Evolutionary conservation across 2,797 vertebrate species (phyloP).

Genomic region (Scarus forsteni): DNA sequence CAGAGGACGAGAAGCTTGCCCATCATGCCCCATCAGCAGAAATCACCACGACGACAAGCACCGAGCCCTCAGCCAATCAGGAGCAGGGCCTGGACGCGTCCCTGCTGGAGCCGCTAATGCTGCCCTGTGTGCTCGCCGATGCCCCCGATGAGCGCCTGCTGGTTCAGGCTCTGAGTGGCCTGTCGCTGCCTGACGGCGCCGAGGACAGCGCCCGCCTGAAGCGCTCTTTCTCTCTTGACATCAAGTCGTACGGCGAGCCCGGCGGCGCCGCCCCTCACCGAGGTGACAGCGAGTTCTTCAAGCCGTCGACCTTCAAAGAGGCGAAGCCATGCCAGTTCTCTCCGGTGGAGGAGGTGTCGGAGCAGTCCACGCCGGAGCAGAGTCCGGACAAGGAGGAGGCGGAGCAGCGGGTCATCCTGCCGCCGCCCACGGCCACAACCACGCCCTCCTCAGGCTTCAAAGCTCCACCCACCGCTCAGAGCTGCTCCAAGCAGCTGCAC

Average conservation of each 20-base stretch:
- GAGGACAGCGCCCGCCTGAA: slow-evolving; percentile 91
- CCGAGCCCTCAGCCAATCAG: not conserved
- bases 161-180: slow-evolving; percentile 84
- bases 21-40: slow-evolving; percentile 75
- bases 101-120: slow-evolving; percentile 63
- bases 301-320: slow-evolving; percentile 84
- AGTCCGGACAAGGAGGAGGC: slow-evolving; percentile 90
- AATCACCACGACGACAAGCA: not conserved
- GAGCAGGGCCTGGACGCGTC: slow-evolving; percentile 19
- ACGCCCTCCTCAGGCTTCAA: slow-evolving; percentile 37
- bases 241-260: slow-evolving; percentile 87
- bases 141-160: slow-evolving; percentile 81
- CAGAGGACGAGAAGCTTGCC: slow-evolving; percentile 74
- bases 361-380: slow-evolving; percentile 90
- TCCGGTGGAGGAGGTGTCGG: slow-evolving; percentile 92
- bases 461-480: slow-evolving; percentile 21
- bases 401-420: not conserved
- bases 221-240: slow-evolving; percentile 95
- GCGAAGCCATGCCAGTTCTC: slow-evolving; percentile 92
- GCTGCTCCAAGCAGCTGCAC: slow-evolving; percentile 80
- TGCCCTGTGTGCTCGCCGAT: slow-evolving; percentile 54
- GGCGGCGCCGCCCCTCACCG: slow-evolving; percentile 67
- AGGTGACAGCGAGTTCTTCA: slow-evolving; percentile 86
- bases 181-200: slow-evolving; percentile 84
- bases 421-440: slow-evolving; percentile 20